Base-by-base conservation (phyloP, 2,888 invertebrate genomes). In the Acrocera orbiculus region DNA sequence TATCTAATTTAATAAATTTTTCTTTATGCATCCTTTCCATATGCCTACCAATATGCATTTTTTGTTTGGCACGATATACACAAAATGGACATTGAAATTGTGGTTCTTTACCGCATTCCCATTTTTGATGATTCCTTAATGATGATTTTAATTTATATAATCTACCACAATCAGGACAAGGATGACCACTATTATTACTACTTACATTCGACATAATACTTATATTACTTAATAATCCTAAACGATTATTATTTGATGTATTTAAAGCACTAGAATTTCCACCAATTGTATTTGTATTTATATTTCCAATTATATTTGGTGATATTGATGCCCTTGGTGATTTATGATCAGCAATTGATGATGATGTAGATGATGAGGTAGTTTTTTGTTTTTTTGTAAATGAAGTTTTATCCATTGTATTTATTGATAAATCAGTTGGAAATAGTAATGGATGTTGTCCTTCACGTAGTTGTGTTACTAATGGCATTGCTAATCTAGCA, bases 71-170 rank as follows among this genome's bases (percentile, higher is more conserved):
- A 49, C 78, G 70, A 58, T 80, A 80, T n/a, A 76, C 76, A 61
- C 82, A 82, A 61, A 76, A 78, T 15, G 76, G 76, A 56, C 83
- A 83, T 53, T 76, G 75, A 58, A 80, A 81, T 58, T 79, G 79
- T 14, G 80, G 81, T 58, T 81, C 80, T 57, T 81, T 81, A 51
- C 80, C 79, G 59, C 80, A 81, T 61, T 81, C 81, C 80, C 80
- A 81, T 58, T 80, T 80, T 65, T 79, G 78, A 54, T 81, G 81
- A 58, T 81, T 80, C 40, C 80, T 69, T 49, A 81, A 63, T 39
- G 83, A 83, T 46, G 82, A 82, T 62, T 85, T 85, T 46, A 85
- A 68, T 58, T 85, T 85, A 64, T 86, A 86, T 42, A 79, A 73
- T 44, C 85, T 69, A 40, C 81, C 82, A 61, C 86, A 86, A 50